Base-by-base conservation (phyloP, 1,140 invertebrate genomes). In the Venustaconcha ellipsiformis region DNA sequence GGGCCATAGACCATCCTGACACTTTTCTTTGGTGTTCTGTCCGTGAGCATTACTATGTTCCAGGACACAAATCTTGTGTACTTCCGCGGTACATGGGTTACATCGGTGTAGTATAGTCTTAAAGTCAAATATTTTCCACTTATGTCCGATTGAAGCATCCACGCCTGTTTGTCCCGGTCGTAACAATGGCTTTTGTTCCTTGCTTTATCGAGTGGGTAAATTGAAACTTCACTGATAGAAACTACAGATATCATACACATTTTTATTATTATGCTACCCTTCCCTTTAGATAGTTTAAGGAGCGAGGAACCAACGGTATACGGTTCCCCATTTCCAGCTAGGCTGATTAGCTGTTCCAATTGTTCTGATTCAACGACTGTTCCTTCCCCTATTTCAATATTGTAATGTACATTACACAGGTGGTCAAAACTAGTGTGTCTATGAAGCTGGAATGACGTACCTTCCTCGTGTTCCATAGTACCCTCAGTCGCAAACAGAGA, bases 111-210 rank as follows among this genome's bases (percentile, higher is more conserved):
- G 77, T 95, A 93, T 86, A 96, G 93, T 66, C 94, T 93, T 14
- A 96, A 82, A 3, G 79, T 64, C 17, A 89, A 70, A 58, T 93
- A 94, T 77, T 95, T 94, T 0, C 94, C 94, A 82, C 95, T 94
- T 14, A 94, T 93, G 86, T 96, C 95, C 14, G 94, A 93, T 78
- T 95, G 93, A 23, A 96, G 90, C n/a, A 93, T 92, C 75, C 95
- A 97, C 0, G 94, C 94, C 83, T 95, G 94, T 81, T 96, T 95
- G 86, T 96, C 95, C 2, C 94, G 90, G 88, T 96, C 95, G 89
- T 95, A 96, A 85, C 94, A 95, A 23, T 94, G 94, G 0, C 94
- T 92, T 1, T 81, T 73, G 48, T 57, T 72, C n/a, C 72, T 77
- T 56, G 68, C 26, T 79, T 82, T 86, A 14, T 79, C 78, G 30